phyloP scores from a whole-genome alignment of 2,797 vertebrate genomes.

The Tiaroga cobitis region DNA sequence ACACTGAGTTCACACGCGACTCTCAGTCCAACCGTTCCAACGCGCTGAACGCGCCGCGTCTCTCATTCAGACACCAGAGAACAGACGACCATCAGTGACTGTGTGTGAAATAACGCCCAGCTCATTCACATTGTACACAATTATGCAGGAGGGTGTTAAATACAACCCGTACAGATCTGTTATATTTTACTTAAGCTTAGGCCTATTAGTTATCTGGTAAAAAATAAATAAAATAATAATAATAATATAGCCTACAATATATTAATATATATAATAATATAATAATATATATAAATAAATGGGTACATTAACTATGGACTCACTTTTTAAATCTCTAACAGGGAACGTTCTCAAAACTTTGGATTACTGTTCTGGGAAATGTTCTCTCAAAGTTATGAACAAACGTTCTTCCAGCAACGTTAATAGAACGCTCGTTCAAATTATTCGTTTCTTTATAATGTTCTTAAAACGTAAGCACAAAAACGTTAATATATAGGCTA shows the following conservation, averaged over 20 bases:
- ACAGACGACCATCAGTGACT: not conserved
- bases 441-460: not conserved
- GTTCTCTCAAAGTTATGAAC: not conserved
- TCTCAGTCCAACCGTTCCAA: not conserved
- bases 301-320: too few relatives aligned
- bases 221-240: too few relatives aligned
- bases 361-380: not conserved
- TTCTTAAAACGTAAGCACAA: too few relatives aligned
- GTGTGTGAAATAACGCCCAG: not conserved
- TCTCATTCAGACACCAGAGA: not conserved
- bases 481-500: too few relatives aligned
- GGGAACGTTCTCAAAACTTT: not conserved
- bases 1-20: not conserved
- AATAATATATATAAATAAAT: too few relatives aligned
- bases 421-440: not conserved
- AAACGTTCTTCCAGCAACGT: too few relatives aligned
- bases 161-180: too few relatives aligned
- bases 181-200: too few relatives aligned
- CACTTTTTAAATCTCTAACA: not conserved
- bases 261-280: too few relatives aligned
- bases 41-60: not conserved
- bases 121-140: not conserved
- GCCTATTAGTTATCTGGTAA: too few relatives aligned
- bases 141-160: too few relatives aligned
- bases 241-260: too few relatives aligned